These are phyloP conservation scores for Lochmaea capreae DNA, from an alignment of 2,888 invertebrate genomes.

Conservation along the genomic window DNA sequence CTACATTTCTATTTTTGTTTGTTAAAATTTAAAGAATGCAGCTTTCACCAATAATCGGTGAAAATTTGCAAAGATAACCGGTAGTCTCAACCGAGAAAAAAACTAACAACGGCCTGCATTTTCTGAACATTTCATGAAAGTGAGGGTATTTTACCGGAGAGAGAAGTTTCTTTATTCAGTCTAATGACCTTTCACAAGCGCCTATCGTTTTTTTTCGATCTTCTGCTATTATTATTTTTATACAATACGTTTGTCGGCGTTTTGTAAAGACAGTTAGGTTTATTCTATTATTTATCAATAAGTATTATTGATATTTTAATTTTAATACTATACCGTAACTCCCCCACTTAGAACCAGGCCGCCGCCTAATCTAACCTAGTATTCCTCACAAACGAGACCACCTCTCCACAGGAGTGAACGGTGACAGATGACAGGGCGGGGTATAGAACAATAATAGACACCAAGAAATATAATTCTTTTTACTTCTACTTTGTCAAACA, in stretches of 20 bases:
- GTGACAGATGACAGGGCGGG: too few species aligned
- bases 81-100: not conserved
- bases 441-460: too few species aligned
- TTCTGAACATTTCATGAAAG: conserved; percentile 10
- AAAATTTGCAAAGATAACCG: not conserved
- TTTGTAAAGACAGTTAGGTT: not conserved
- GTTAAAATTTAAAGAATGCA: not conserved
- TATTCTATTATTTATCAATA: too few species aligned
- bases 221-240: not conserved
- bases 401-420: too few species aligned
- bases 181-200: conserved; percentile 29
- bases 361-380: too few species aligned
- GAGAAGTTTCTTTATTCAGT: conserved; percentile 27
- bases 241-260: not conserved
- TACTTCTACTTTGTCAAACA: too few species aligned
- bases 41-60: not conserved
- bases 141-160: conserved; percentile 7
- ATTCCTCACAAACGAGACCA: too few species aligned
- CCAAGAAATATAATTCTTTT: too few species aligned
- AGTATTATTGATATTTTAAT: too few species aligned
- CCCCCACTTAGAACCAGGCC: too few species aligned
- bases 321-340: too few species aligned
- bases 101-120: conserved; percentile 14
- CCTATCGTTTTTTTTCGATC: conserved; percentile 1
- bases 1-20: not conserved